Evolutionary conservation across 2,797 vertebrate genomes (phyloP), one percentile per base, ranked within the genome.

Genomic region (Chanos chanos): DNA sequence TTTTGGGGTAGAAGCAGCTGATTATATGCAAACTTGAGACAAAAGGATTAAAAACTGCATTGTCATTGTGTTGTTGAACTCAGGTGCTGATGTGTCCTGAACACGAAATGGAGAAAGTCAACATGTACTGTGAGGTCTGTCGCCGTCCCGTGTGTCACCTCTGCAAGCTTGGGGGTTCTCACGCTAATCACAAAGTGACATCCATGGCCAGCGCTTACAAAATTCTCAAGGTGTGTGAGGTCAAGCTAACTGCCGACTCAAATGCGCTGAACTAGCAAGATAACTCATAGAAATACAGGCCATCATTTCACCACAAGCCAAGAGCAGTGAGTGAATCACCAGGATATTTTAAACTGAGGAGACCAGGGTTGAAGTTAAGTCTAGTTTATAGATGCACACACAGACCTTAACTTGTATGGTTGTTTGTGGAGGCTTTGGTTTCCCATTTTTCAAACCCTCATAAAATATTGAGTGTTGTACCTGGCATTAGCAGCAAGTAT

Each of bases 81-180:
- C 47, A 99, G 97, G 87, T 99, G 73, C 86, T 99, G 69, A 97
- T 98, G 96, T 99, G 97, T 79, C 97, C 95, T 0, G 97, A 99
- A 74, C 97, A 99, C 1, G 97, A 99, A 84, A 93, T 93, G 77
- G 97, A 99, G 81, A 96, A 92, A 72, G 94, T 99, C 40, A 99
- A 96, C 81, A 98, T 99, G 97, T 99, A 99, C 85, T 99, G 97
- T 59, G 97, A 99, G 76, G 87, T 98, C 55, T 99, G 97, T 79
- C 87, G 85, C 57, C 89, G 96, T 44, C 97, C 94, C 0, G 96
- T 99, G 28, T 99, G 97, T 73, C 96, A 99, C 75, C 90, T 99
- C 58, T 99, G 97, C 76, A 98, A 99, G 68, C 77, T 97, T 30
- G 93, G 94, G 43, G 97, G 96, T 30, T 81, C 87, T 49, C 96